Percentiles rank a stretch among this genome's conserved stretches.
phyloP scores from a whole-genome alignment of 2,113 vertebrate species.

The Gymnobelideus leadbeateri region DNA sequence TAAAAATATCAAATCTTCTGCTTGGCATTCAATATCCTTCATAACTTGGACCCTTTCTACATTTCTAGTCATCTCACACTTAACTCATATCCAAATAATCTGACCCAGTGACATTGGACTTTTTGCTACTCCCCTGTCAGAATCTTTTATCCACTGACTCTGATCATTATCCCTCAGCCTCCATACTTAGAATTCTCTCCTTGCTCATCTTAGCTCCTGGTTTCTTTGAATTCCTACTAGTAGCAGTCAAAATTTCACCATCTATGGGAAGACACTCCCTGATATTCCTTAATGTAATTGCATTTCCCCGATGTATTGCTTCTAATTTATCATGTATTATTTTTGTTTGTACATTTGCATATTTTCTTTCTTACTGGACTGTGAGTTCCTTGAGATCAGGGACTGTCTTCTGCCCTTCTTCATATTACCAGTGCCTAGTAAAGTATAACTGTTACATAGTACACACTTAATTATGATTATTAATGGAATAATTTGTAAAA shows the following conservation, averaged over 20 bases:
- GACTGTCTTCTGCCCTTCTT: not conserved
- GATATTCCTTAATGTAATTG: not conserved
- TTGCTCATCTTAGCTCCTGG: too few relatives aligned
- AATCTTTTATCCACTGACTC: too few relatives aligned
- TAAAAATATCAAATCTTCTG: too few relatives aligned
- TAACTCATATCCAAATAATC: too few relatives aligned
- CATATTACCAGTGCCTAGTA: not conserved
- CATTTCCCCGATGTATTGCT: not conserved
- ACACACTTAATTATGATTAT: not conserved
- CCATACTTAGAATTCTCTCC: too few relatives aligned
- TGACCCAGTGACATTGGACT: too few relatives aligned
- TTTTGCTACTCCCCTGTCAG: too few relatives aligned
- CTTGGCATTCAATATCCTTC: too few relatives aligned
- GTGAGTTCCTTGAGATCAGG: not conserved
- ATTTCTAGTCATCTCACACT: too few relatives aligned
- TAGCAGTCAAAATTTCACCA: not conserved
- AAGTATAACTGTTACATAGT: not conserved
- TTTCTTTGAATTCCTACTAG: not conserved
- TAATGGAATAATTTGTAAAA: too few relatives aligned
- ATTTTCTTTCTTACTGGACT: not conserved
- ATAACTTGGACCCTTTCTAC: too few relatives aligned
- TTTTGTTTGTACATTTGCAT: not conserved
- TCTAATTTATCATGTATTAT: not conserved
- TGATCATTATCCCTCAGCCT: too few relatives aligned
- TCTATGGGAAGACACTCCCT: not conserved